These are phyloP conservation scores for Antennarius maculatus DNA, from an alignment of 2,797 vertebrate genomes.

Conservation along the genomic window DNA sequence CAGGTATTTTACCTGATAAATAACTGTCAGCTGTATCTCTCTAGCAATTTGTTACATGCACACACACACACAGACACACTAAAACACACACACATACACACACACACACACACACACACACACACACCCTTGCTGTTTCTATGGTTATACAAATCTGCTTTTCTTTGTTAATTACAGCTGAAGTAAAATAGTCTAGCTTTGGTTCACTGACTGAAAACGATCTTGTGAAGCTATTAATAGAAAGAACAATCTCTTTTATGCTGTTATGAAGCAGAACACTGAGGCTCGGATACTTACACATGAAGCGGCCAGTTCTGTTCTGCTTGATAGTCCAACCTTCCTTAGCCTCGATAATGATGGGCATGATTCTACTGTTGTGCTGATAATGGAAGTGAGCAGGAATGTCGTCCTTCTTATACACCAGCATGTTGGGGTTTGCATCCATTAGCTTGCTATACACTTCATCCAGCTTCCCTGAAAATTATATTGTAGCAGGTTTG, in stretches of 20 bases:
- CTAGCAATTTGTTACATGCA: neutral
- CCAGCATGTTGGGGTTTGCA: conserved; percentile 88
- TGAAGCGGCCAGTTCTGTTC: conserved; percentile 83
- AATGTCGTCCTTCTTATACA: conserved; percentile 89
- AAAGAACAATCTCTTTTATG: conserved; percentile 7
- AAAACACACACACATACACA: neutral
- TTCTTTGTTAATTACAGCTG: conserved; percentile 51
- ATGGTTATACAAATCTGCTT: conserved; percentile 26
- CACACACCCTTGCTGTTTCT: conserved; percentile 17
- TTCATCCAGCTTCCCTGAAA: conserved; percentile 86
- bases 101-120: neutral
- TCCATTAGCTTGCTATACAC: conserved; percentile 83
- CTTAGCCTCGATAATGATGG: conserved; percentile 87
- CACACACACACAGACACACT: neutral
- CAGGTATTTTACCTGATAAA: too few species aligned
- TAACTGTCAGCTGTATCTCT: too few species aligned
- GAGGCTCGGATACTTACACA: conserved; percentile 78
- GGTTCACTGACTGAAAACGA: conserved; percentile 33
- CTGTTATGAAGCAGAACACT: neutral
- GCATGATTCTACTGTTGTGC: conserved; percentile 87
- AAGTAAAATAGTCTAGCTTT: conserved; percentile 21
- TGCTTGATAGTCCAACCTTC: conserved; percentile 89
- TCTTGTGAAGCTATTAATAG: conserved; percentile 63
- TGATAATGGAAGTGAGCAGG: conserved; percentile 87
- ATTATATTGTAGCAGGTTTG: neutral